A percentile compares a stretch with the other conserved stretches of the same genome.
phyloP scores from a whole-genome alignment of 2,113 vertebrate genomes.

The Microcebus jonahi region DNA sequence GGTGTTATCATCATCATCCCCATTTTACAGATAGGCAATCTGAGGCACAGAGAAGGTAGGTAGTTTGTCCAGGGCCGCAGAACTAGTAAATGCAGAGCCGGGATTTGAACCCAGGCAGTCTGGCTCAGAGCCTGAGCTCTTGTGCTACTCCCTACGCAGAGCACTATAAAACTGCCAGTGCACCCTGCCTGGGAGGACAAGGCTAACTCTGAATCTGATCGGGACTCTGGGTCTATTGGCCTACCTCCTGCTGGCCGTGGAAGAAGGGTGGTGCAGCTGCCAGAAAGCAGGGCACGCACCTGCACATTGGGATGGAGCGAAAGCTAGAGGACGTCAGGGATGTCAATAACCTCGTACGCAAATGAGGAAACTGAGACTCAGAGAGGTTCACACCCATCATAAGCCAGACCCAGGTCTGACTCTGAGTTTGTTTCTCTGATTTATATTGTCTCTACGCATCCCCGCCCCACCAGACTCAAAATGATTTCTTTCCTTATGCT shows the following conservation, averaged over 20 bases:
- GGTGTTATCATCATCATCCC: neutral
- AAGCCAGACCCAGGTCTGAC: neutral
- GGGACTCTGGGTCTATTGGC: neutral
- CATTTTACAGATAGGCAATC: neutral
- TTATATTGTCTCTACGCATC: neutral
- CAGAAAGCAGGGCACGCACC: neutral
- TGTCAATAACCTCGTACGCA: neutral
- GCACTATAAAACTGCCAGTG: neutral
- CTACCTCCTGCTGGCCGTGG: neutral
- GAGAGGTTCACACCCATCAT: no score
- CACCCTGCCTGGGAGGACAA: neutral
- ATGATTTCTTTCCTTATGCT: neutral
- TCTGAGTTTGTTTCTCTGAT: neutral
- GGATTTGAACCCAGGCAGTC: neutral
- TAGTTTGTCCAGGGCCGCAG: neutral
- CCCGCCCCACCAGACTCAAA: neutral
- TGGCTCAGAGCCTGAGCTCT: neutral
- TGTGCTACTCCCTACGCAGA: neutral
- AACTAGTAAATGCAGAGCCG: neutral
- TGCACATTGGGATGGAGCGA: neutral
- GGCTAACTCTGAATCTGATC: no score
- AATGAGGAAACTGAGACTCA: neutral
- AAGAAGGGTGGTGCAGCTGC: neutral
- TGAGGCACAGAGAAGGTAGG: neutral
- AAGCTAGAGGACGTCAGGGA: neutral